Evolutionary conservation across 1,140 invertebrate species (phyloP).

Genomic region (Aphelenchoides avenae): DNA sequence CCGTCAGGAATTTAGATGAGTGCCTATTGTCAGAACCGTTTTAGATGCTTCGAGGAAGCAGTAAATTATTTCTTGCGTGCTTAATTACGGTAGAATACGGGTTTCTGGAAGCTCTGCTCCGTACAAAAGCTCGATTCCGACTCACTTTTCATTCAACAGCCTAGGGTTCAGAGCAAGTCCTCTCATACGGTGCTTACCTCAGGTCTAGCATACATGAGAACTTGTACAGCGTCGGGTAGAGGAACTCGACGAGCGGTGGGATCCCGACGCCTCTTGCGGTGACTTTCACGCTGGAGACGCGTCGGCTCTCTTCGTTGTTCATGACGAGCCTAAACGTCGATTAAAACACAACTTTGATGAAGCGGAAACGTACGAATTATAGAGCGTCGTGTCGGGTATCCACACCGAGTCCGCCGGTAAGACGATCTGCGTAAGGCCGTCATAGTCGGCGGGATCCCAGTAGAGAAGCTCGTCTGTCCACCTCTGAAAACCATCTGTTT

Average conservation of each 20-base stretch:
- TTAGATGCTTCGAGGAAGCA: too few relatives aligned
- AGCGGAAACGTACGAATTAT: constrained; percentile 39
- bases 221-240: too few relatives aligned
- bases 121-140: neutral
- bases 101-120: too few relatives aligned
- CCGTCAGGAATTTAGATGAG: too few relatives aligned
- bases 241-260: constrained; percentile 25
- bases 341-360: neutral
- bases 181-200: constrained; percentile 35
- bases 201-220: too few relatives aligned
- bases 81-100: too few relatives aligned
- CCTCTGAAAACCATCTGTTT: constrained; percentile 33
- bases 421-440: constrained; percentile 43
- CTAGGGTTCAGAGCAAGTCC: constrained; percentile 12
- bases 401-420: constrained; percentile 39
- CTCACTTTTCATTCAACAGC: neutral
- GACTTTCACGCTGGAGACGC: constrained; percentile 2
- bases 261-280: constrained; percentile 23
- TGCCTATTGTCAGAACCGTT: too few relatives aligned
- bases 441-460: constrained; percentile 45
- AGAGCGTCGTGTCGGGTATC: constrained; percentile 44
- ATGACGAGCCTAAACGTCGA: constrained; percentile 5
- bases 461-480: constrained; percentile 48
- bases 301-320: neutral
- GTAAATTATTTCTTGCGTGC: too few relatives aligned